Percentiles rank a stretch among this genome's conserved stretches.
These are phyloP conservation scores for Coregonus ussuriensis DNA, from an alignment of 2,797 vertebrate genomes.

Conservation along the genomic window DNA sequence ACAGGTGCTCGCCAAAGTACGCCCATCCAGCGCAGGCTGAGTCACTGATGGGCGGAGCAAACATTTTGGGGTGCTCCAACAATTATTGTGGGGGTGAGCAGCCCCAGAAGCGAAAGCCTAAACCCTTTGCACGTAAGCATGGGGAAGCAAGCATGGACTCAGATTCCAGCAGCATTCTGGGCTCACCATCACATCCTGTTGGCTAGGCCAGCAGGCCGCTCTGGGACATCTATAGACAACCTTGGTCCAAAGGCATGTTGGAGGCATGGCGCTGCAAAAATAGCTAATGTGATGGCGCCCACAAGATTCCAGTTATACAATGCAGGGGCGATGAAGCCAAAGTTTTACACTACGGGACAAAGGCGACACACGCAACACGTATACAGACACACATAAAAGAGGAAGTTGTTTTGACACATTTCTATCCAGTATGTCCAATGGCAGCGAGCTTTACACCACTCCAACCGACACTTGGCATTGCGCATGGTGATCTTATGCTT, in stretches of 20 bases:
- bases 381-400: slow-evolving; percentile 44
- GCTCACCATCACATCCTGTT: slow-evolving; percentile 75
- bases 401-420: slow-evolving; percentile 49
- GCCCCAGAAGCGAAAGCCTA: slow-evolving; percentile 41
- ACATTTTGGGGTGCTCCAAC: slow-evolving; percentile 36
- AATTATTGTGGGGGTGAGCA: slow-evolving; percentile 35
- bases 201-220: slow-evolving; percentile 32
- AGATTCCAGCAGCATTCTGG: slow-evolving; percentile 73
- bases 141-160: slow-evolving; percentile 42
- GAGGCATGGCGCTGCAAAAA: slow-evolving; percentile 56
- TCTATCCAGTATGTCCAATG: slow-evolving; percentile 13
- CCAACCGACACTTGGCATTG: too few relatives aligned
- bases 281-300: slow-evolving; percentile 59
- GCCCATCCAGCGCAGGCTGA: slow-evolving; percentile 11
- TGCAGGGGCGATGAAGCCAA: slow-evolving; percentile 31
- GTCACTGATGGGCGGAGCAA: slow-evolving; percentile 8
- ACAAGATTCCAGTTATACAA: slow-evolving; percentile 24
- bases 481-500: too few relatives aligned
- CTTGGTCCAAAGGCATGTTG: slow-evolving; percentile 60
- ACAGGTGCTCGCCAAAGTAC: slow-evolving; percentile 17
- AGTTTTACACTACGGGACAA: slow-evolving; percentile 43
- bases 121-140: slow-evolving; percentile 29
- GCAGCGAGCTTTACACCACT: too few relatives aligned
- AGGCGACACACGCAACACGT: slow-evolving; percentile 46
- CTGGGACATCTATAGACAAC: slow-evolving; percentile 66